A percentile compares a stretch with the other conserved stretches of the same genome.
phyloP scores from a whole-genome alignment of 2,888 invertebrate species.

The Cyrtodaria siliqua region DNA sequence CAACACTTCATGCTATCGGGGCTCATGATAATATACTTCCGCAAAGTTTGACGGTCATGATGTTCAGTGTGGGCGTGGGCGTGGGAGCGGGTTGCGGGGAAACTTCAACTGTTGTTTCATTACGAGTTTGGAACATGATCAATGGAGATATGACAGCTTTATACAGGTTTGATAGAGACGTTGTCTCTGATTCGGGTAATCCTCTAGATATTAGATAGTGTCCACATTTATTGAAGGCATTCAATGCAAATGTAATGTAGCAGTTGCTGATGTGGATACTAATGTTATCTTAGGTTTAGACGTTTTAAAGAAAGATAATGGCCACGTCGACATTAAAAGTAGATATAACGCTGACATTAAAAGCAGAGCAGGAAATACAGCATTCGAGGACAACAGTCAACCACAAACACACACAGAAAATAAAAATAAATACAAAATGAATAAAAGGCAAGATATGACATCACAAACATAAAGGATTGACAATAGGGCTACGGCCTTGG shows the following conservation, averaged over 20 bases:
- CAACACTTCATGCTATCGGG: too few relatives aligned
- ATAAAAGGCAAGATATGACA: too few relatives aligned
- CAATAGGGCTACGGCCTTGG: too few relatives aligned
- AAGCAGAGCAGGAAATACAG: too few relatives aligned
- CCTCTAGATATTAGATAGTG: background rate
- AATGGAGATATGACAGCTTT: too few relatives aligned
- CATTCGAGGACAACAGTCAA: too few relatives aligned
- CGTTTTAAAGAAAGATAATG: conserved; percentile 9
- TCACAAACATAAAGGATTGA: too few relatives aligned
- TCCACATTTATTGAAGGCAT: background rate
- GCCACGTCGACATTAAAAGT: background rate
- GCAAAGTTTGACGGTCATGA: background rate
- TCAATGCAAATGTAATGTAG: background rate
- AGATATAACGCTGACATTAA: too few relatives aligned
- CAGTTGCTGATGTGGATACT: conserved; percentile 30
- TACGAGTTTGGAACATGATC: too few relatives aligned
- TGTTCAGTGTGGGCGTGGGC: background rate
- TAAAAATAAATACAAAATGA: too few relatives aligned
- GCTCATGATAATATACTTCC: background rate
- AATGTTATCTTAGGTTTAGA: conserved; percentile 30
- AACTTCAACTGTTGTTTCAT: conserved; percentile 11
- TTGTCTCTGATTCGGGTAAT: conserved; percentile 17
- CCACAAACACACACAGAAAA: too few relatives aligned
- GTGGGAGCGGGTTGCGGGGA: conserved; percentile 18
- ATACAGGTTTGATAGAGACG: too few relatives aligned